Evolutionary conservation across 1,140 invertebrate genomes (phyloP).

Genomic region (Magallana angulata): DNA sequence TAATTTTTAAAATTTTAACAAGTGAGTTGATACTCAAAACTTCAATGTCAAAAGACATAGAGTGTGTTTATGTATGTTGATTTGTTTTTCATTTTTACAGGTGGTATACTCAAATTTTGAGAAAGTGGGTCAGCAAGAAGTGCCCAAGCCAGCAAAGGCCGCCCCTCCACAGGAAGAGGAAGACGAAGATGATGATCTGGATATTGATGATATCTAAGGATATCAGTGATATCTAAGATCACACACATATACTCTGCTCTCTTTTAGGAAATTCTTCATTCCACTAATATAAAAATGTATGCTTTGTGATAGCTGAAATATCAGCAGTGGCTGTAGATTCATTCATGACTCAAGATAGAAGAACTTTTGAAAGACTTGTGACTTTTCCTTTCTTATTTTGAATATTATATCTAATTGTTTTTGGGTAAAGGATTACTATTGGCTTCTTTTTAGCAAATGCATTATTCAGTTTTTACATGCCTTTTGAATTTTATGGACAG

Average conservation of each 20-base stretch:
- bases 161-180: slow-evolving; percentile 54
- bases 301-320: slow-evolving; percentile 14
- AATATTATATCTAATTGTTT: no score
- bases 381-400: no score
- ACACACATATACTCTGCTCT: slow-evolving; percentile 11
- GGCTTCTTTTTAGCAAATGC: no score
- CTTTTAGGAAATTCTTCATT: slow-evolving; percentile 25
- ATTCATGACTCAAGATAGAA: background rate
- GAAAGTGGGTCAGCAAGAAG: slow-evolving; percentile 68
- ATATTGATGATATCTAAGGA: slow-evolving; percentile 75
- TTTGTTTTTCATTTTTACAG: slow-evolving; percentile 60
- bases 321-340: slow-evolving; percentile 17
- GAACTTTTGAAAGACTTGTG: background rate
- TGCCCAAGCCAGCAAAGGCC: slow-evolving; percentile 62
- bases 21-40: background rate
- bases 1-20: background rate
- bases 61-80: background rate
- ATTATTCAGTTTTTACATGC: no score
- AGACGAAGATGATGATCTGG: slow-evolving; percentile 70
- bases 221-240: background rate
- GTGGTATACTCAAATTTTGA: slow-evolving; percentile 76
- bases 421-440: no score
- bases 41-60: background rate
- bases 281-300: background rate
- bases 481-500: no score